Evolutionary conservation across 2,113 vertebrate genomes (phyloP).

Genomic region (Orycteropus afer): DNA sequence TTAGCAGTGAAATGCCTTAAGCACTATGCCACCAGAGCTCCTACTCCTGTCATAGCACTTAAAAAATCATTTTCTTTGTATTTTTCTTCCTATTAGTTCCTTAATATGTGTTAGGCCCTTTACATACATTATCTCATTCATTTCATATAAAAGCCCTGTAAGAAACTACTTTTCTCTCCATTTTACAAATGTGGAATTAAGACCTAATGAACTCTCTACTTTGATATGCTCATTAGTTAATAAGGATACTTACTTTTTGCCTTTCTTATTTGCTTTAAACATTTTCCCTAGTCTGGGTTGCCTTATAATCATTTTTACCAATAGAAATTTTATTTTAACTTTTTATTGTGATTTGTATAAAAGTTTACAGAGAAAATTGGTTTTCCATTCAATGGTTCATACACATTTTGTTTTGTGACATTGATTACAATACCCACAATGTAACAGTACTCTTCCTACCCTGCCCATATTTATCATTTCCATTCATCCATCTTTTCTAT

Average conservation of each 20-base stretch:
- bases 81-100: neutral
- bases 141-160: neutral
- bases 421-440: too few relatives aligned
- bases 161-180: neutral
- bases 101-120: neutral
- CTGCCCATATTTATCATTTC: too few relatives aligned
- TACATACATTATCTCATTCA: neutral
- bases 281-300: neutral
- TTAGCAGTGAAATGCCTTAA: too few relatives aligned
- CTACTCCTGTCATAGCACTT: too few relatives aligned
- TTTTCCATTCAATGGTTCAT: too few relatives aligned
- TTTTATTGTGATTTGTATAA: too few relatives aligned
- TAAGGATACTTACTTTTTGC: neutral
- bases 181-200: neutral
- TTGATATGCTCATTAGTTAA: neutral
- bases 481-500: too few relatives aligned
- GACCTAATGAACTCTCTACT: neutral
- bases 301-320: neutral
- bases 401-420: too few relatives aligned
- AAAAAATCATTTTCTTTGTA: neutral
- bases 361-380: too few relatives aligned
- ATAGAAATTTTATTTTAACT: neutral
- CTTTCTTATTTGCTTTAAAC: conserved; percentile 20
- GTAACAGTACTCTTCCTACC: too few relatives aligned
- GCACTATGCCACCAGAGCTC: too few relatives aligned